Evolutionary conservation across 2,113 vertebrate species (phyloP), one percentile per base, ranked within the genome.

Genomic region (Ranitomeya variabilis): DNA sequence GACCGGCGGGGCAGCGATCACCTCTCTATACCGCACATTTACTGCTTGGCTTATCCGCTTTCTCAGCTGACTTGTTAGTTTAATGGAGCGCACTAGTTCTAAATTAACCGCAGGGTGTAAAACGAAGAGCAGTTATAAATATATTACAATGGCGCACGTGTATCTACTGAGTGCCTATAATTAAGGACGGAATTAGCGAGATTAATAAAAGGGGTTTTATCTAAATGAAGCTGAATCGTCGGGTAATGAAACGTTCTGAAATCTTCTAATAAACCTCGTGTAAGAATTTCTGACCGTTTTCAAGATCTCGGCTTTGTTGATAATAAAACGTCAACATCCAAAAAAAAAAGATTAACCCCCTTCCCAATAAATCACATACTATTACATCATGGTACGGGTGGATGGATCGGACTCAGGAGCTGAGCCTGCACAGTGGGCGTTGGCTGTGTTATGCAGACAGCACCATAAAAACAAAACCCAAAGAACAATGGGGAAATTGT

Each of bases 21-120:
- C 18, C 54, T 11, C 81, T 10, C 62, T 23, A 66, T 37, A 54
- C 11, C 18, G 37, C 1, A 9, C 62, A 26, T 64, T 54, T 23
- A 66, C 11, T 18, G 82, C 82, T 16, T 31, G 51, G 52, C 64
- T 71, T 71, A 71, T 54, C 82, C n/a, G 21, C 64, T 67, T 52
- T 55, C 37, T 69, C 82, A 1, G 64, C 81, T 83, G 62, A 83
- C 81, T 83, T 83, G 62, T 83, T 83, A 69, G 62, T 23, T 51
- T 84, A 84, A 84, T 84, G 82, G 66, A 84, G 82, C 51, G 51
- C 64, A n/a, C 51, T 55, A 18, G 45, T n/a, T 71, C 31, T 18
- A 71, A 71, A 84, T 71, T 26, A 84, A 66, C 37, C n/a, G 66
- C 82, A 71, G 64, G 37, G 51, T 71, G 82, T 23, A 55, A 84